phyloP scores from a whole-genome alignment of 2,797 vertebrate genomes.

The Oreortyx pictus region DNA sequence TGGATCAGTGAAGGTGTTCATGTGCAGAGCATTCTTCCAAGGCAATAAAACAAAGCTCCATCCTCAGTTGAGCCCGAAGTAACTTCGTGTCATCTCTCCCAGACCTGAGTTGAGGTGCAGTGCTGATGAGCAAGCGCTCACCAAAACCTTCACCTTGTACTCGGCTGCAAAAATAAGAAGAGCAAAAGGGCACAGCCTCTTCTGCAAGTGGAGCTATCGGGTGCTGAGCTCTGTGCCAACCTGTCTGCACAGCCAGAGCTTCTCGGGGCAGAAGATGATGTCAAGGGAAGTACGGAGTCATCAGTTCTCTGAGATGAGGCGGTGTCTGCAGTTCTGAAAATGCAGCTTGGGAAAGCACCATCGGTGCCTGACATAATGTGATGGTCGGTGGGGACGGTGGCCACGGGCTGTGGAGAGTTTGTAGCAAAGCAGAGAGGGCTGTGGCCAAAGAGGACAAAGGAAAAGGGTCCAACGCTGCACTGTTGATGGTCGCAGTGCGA shows the following conservation, averaged over 20 bases:
- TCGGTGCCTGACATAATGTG: not conserved
- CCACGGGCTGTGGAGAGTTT: not conserved
- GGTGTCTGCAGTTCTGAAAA: not conserved
- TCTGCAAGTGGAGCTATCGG: accelerated
- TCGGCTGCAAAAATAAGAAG: accelerated
- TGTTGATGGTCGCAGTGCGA: accelerated
- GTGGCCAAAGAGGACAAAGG: not conserved
- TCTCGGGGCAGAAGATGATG: not conserved
- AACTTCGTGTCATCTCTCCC: not conserved
- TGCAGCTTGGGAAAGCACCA: not conserved
- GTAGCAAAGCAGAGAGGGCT: not conserved
- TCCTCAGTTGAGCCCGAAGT: too few relatives aligned
- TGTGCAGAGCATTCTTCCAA: not conserved
- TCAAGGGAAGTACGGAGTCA: not conserved
- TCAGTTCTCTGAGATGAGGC: not conserved
- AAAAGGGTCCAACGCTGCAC: not conserved
- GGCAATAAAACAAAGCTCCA: not conserved
- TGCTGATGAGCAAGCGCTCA: not conserved
- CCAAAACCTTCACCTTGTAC: not conserved
- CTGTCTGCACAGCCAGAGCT: not conserved
- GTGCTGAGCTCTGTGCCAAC: not conserved
- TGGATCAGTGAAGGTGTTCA: not conserved
- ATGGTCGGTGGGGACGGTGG: not conserved
- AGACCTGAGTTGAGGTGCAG: not conserved
- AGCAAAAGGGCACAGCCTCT: not conserved